These are phyloP conservation scores for Dendrocincla tyrannina DNA, from an alignment of 2,797 vertebrate genomes.

Conservation along the genomic window DNA sequence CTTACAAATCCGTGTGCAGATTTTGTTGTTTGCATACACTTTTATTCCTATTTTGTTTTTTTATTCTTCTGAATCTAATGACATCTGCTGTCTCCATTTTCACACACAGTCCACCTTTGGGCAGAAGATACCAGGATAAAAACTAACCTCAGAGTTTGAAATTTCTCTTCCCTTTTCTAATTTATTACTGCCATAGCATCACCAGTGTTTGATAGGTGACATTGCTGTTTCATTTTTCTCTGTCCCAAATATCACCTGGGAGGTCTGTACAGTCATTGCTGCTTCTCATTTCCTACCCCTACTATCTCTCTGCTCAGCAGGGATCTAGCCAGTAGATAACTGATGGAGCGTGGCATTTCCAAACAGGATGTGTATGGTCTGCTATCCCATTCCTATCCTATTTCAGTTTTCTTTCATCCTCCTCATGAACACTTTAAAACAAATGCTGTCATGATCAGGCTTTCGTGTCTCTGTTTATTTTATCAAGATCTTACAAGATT, in stretches of 20 bases:
- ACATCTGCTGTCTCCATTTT: neutral
- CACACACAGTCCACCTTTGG: neutral
- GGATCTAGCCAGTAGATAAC: neutral
- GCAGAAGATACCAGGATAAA: neutral
- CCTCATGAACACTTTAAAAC: neutral
- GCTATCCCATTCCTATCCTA: rapidly evolving
- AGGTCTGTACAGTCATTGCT: neutral
- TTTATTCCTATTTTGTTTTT: neutral
- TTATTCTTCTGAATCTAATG: neutral
- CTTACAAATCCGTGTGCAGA: neutral
- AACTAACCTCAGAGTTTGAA: neutral
- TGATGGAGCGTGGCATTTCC: neutral
- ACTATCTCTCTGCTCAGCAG: neutral
- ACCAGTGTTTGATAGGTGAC: neutral
- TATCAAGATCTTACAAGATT: neutral
- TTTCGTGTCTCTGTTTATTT: neutral
- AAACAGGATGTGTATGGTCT: neutral
- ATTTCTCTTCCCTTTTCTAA: neutral
- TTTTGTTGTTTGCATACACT: neutral
- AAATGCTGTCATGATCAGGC: neutral
- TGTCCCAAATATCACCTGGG: neutral
- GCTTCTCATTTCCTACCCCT: neutral
- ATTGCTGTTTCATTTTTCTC: neutral
- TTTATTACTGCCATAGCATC: neutral
- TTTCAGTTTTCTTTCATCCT: neutral